These are phyloP conservation scores for Cisticola juncidis DNA, from an alignment of 2,113 vertebrate species.

Conservation along the genomic window DNA sequence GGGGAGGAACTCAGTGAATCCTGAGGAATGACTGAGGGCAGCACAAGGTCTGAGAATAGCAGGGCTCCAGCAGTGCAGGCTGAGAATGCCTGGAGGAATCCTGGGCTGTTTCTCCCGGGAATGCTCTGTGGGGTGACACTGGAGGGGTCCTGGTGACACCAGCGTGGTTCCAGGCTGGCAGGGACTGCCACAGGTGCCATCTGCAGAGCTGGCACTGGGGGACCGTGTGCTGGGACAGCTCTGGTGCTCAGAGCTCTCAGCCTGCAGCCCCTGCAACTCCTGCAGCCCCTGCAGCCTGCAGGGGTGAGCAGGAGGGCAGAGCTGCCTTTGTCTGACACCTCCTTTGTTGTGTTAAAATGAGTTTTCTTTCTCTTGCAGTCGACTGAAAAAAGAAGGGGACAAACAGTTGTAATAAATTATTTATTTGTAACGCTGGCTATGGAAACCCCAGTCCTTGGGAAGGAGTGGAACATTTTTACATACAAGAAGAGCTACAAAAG, in stretches of 20 bases:
- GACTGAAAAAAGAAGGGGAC: slow-evolving; percentile 99
- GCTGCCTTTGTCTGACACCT: not conserved
- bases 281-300: no score
- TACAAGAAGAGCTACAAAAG: slow-evolving; percentile 76
- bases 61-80: not conserved
- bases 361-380: slow-evolving; percentile 78
- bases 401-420: slow-evolving; percentile 94
- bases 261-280: not conserved
- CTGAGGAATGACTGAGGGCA: not conserved
- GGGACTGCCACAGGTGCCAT: not conserved
- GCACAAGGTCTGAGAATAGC: not conserved
- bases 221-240: not conserved
- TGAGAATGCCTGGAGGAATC: not conserved
- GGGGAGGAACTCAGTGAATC: not conserved
- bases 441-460: slow-evolving; percentile 78
- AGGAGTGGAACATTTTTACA: slow-evolving; percentile 81
- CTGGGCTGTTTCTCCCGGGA: not conserved
- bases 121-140: not conserved
- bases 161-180: not conserved
- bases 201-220: not conserved
- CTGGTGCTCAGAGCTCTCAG: not conserved
- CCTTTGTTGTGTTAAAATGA: not conserved
- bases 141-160: not conserved
- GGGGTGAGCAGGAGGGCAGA: not conserved
- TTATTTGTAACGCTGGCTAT: slow-evolving; percentile 80